Percentiles rank a stretch among this genome's conserved stretches.
Evolutionary conservation across 2,888 invertebrate genomes (phyloP).

Genomic region (Mythimna impura): DNA sequence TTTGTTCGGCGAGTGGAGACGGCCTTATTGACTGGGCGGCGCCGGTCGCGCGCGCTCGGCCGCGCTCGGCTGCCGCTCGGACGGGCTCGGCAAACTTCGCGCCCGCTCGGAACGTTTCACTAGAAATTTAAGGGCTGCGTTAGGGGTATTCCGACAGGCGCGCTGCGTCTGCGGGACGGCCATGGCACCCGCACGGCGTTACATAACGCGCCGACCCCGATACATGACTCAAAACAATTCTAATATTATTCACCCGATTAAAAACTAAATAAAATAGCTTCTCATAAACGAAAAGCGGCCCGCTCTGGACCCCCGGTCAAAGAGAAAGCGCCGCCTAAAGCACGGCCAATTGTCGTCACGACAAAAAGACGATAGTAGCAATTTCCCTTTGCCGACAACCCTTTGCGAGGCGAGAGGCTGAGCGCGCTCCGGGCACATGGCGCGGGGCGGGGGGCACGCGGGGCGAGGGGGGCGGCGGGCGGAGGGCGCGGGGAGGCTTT

Average conservation of each 20-base stretch:
- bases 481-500: constrained; percentile 80
- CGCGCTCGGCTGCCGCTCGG: constrained; percentile 79
- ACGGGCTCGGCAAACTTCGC: constrained; percentile 76
- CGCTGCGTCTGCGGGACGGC: constrained; percentile 77
- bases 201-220: constrained; percentile 74
- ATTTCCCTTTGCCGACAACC: constrained; percentile 87
- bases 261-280: constrained; percentile 56
- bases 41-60: constrained; percentile 84
- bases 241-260: constrained; percentile 40
- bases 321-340: constrained; percentile 74
- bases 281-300: constrained; percentile 53
- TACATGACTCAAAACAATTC: constrained; percentile 68
- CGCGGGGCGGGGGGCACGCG: constrained; percentile 71
- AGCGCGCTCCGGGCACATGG: constrained; percentile 85
- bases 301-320: constrained; percentile 65
- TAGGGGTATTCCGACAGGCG: constrained; percentile 81
- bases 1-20: constrained; percentile 89
- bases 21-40: constrained; percentile 91
- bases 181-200: constrained; percentile 77
- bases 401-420: constrained; percentile 84
- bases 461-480: constrained; percentile 68
- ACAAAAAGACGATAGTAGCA: constrained; percentile 83
- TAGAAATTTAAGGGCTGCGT: constrained; percentile 89
- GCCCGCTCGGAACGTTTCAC: constrained; percentile 75
- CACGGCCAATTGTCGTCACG: constrained; percentile 80